These are phyloP conservation scores for Penaeus chinensis DNA, from an alignment of 1,140 invertebrate genomes.

Conservation along the genomic window DNA sequence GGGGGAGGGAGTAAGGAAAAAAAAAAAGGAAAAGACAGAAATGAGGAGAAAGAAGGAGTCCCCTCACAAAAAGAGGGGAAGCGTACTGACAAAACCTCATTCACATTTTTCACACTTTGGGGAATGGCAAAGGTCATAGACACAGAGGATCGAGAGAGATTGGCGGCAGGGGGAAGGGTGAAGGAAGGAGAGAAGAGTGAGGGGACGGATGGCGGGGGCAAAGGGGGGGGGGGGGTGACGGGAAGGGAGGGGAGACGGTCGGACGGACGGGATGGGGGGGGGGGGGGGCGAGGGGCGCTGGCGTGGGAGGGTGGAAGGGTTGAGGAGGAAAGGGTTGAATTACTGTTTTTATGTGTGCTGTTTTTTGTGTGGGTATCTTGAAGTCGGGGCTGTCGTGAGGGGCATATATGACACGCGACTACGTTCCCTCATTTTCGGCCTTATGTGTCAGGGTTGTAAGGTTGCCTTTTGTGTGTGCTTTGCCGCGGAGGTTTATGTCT, in stretches of 20 bases:
- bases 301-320: constrained; percentile 50
- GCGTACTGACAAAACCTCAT: background rate
- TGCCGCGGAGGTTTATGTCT: background rate
- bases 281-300: constrained; percentile 5
- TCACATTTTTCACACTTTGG: constrained; percentile 39
- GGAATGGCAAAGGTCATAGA: constrained; percentile 23
- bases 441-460: constrained; percentile 3
- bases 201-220: background rate
- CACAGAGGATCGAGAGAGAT: background rate
- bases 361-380: constrained; percentile 58
- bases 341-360: constrained; percentile 62
- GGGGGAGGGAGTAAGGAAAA: background rate
- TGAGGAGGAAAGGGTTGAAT: constrained; percentile 53
- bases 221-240: background rate
- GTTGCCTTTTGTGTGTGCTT: background rate
- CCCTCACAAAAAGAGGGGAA: background rate
- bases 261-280: constrained; percentile 2
- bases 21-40: background rate
- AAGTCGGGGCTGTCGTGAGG: background rate
- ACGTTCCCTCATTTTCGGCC: background rate
- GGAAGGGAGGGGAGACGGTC: background rate
- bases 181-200: background rate
- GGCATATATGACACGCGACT: background rate
- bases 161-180: background rate
- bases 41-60: background rate